Base-by-base conservation (phyloP, 2,888 invertebrate genomes). In the Eupithecia centaureata region DNA sequence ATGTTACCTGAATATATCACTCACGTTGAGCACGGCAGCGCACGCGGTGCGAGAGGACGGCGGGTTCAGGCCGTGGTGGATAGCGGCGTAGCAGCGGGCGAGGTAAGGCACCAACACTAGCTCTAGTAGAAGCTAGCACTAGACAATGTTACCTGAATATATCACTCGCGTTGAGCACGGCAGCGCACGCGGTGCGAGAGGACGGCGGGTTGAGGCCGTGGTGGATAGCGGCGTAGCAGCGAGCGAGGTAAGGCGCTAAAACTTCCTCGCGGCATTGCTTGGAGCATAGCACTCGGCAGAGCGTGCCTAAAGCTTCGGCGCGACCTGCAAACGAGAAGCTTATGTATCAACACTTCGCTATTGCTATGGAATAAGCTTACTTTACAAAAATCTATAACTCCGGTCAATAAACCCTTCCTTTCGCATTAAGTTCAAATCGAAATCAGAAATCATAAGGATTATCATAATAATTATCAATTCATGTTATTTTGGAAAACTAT, bases 181-280 rank as follows among this genome's bases (percentile, higher is more conserved):
- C 97, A 71, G 97, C 97, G 98, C 96, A 57, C 81, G 99, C 95
- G n/a, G 94, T 94, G 82, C 95, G 64, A 25, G 63, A 28, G 30
- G 33, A 42, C 94, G 60, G 95, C 94, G 76, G 94, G 77, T 95
- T 94, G 27, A 99, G 94, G 0, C 98, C 99, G 86, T 98, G 97
- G 79, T 96, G 96, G 73, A 99, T 90, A 5, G 98, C 97, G 80
- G 98, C 95, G 89, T 98, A 99, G 91, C 99, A 98, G 60, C 99
- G 94, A 12, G 99, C 98, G 79, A 99, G 94, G 92, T 99, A 99
- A 1, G 96, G 97, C 0, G 98, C 97, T 63, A 98, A 93, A 77
- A 99, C 98, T 82, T 97, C 96, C 92, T 99, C 99, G 51, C 97
- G 97, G 1, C 98, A 98, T 89, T 98, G 98, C 90, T 98, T 98